Evolutionary conservation across 2,888 invertebrate species (phyloP).

Genomic region (Strigamia maritima): DNA sequence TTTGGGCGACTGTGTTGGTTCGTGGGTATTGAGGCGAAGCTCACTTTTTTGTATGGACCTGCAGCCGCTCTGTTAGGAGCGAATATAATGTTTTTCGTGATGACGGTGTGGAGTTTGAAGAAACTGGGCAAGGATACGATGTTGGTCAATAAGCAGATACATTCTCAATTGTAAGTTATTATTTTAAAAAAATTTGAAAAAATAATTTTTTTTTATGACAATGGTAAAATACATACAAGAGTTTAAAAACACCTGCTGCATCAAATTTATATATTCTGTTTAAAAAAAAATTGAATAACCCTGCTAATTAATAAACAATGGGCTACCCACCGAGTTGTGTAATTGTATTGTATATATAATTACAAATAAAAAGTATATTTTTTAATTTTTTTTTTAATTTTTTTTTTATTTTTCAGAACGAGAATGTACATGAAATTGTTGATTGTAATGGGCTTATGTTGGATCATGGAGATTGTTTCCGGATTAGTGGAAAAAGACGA

Average conservation of each 20-base stretch:
- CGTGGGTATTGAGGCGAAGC: too few species aligned
- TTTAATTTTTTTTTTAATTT: not conserved
- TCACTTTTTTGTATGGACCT: constrained; percentile 40
- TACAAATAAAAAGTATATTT: too few species aligned
- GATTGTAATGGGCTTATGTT: too few species aligned
- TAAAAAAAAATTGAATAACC: too few species aligned
- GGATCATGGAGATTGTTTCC: constrained; percentile 34
- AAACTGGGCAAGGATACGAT: constrained; percentile 5
- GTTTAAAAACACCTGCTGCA: too few species aligned
- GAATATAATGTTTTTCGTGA: constrained; percentile 39
- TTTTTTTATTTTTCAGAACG: not conserved
- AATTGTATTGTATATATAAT: too few species aligned
- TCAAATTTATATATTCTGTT: too few species aligned
- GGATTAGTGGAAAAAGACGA: not conserved
- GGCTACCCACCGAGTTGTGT: too few species aligned
- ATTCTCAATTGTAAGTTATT: constrained; percentile 42
- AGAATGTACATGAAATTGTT: constrained; percentile 25
- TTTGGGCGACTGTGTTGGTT: constrained; percentile 37
- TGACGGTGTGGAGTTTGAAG: constrained; percentile 40
- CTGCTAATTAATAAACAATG: too few species aligned
- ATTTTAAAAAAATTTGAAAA: too few species aligned
- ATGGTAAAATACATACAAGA: too few species aligned
- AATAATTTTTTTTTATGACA: too few species aligned
- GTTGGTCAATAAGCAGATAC: constrained; percentile 41
- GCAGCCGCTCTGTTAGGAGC: constrained; percentile 35